Evolutionary conservation across 1,140 invertebrate species (phyloP).

Genomic region (Anadara kagoshimensis): DNA sequence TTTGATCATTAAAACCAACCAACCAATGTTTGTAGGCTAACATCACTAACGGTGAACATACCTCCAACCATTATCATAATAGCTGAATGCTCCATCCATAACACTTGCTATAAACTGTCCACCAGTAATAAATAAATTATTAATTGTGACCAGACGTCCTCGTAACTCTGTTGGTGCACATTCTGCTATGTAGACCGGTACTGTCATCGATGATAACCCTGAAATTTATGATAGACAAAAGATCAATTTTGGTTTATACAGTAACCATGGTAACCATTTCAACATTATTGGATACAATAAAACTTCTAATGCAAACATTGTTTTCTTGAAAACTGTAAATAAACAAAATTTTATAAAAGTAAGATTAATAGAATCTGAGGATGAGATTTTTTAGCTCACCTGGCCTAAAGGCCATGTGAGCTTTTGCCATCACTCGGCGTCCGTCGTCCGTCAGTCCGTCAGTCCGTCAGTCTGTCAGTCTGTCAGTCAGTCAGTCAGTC

Average conservation of each 20-base stretch:
- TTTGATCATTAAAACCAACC: too few species aligned
- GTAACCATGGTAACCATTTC: not conserved
- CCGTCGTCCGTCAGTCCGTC: too few species aligned
- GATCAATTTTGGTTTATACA: not conserved
- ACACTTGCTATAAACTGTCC: conserved; percentile 78
- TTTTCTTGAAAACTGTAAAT: not conserved
- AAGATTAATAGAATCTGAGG: too few species aligned
- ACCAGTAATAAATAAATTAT: conserved; percentile 78
- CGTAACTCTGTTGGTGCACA: conserved; percentile 76
- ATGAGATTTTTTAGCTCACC: too few species aligned
- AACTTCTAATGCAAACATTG: not conserved
- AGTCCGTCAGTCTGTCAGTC: too few species aligned
- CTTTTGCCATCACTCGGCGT: too few species aligned
- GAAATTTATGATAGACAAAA: conserved; percentile 13
- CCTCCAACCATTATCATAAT: conserved; percentile 68
- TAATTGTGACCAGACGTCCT: conserved; percentile 78
- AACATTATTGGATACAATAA: not conserved
- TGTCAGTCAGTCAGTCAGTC: too few species aligned
- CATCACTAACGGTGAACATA: conserved; percentile 32
- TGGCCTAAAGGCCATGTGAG: too few species aligned
- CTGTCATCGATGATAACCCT: conserved; percentile 80
- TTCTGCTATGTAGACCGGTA: conserved; percentile 81
- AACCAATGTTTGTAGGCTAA: too few species aligned
- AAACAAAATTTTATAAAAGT: too few species aligned
- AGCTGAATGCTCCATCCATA: conserved; percentile 77